Evolutionary conservation across 2,113 vertebrate species (phyloP).

Genomic region (Phoenicopterus ruber): DNA sequence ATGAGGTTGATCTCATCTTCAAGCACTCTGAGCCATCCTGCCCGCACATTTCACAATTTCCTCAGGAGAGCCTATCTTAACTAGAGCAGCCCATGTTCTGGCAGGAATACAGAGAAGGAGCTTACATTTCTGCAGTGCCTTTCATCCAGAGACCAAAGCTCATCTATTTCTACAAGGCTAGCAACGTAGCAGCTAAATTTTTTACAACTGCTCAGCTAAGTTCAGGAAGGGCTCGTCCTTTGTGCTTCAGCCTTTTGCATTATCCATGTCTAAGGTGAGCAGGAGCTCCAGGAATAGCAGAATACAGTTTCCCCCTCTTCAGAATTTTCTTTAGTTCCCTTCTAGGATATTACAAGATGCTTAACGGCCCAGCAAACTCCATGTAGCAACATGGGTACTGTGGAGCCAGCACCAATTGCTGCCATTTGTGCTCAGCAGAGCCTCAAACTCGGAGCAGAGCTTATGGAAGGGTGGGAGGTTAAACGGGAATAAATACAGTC

Average conservation of each 20-base stretch:
- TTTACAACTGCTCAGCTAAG: background rate
- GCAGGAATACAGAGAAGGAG: background rate
- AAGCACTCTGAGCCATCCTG: background rate
- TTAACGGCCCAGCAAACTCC: background rate
- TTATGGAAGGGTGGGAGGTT: background rate
- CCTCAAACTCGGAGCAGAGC: background rate
- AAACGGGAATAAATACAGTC: background rate
- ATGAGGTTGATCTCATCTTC: background rate
- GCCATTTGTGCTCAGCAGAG: background rate
- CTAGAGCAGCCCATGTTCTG: background rate
- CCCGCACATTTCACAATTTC: background rate
- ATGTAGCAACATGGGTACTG: background rate
- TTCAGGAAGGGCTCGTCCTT: background rate
- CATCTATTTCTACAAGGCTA: background rate
- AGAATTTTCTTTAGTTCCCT: background rate
- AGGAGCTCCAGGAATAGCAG: background rate
- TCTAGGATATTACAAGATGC: background rate
- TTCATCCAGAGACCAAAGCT: slow-evolving; percentile 15
- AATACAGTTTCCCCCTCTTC: background rate
- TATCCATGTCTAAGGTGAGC: background rate
- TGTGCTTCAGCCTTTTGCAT: background rate
- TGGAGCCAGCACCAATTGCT: background rate
- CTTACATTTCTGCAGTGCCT: slow-evolving; percentile 4
- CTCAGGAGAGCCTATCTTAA: background rate
- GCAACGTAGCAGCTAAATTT: background rate